Evolutionary conservation across 2,888 invertebrate species (phyloP).

Genomic region (Microctonus brassicae): DNA sequence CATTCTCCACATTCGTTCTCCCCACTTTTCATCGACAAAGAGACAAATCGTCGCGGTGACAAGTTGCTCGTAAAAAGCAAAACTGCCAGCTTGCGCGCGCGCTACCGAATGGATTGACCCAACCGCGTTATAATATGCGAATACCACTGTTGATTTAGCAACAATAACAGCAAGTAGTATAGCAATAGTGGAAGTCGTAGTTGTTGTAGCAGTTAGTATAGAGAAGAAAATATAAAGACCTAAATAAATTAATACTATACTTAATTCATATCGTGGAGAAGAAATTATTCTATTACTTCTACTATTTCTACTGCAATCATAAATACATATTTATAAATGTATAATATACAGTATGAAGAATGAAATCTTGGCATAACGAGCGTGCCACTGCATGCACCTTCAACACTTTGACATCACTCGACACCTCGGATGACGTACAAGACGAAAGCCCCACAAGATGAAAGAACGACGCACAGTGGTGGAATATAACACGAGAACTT

Average conservation of each 20-base stretch:
- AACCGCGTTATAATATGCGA: neutral
- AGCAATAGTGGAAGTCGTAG: neutral
- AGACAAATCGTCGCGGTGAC: conserved; percentile 62
- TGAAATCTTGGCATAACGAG: conserved; percentile 22
- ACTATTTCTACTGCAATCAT: too few relatives aligned
- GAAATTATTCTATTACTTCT: too few relatives aligned
- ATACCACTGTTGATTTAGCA: too few relatives aligned
- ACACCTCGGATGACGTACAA: conserved; percentile 21
- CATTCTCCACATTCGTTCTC: conserved; percentile 5
- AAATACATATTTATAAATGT: too few relatives aligned
- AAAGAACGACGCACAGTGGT: conserved; percentile 2
- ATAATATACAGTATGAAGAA: neutral
- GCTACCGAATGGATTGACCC: conserved; percentile 41
- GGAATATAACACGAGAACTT: neutral
- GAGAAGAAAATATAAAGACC: too few relatives aligned
- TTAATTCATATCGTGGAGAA: too few relatives aligned
- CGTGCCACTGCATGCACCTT: conserved; percentile 21
- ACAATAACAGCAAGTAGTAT: too few relatives aligned
- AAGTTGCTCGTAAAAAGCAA: conserved; percentile 60
- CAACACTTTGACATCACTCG: conserved; percentile 11
- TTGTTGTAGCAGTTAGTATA: neutral
- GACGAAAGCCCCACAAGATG: neutral
- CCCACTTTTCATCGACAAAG: conserved; percentile 1
- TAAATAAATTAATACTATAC: too few relatives aligned
- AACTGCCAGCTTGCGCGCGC: conserved; percentile 33